Conservation (phyloP, 2,113 vertebrate genomes). For the Numenius arquata region DNA sequence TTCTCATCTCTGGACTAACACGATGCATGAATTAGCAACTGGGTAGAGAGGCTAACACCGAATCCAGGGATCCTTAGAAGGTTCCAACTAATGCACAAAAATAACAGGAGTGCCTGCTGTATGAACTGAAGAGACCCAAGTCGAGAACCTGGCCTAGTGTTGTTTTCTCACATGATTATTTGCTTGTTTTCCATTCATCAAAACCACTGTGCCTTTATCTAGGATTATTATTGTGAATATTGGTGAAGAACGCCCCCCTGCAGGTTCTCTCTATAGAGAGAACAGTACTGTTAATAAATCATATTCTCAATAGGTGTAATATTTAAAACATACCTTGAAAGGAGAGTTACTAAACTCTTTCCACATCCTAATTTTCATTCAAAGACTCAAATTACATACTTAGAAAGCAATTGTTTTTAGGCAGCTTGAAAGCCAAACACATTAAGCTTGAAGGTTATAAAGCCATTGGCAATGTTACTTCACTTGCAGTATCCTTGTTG, state of each 20-base stretch:
- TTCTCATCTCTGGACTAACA: background rate
- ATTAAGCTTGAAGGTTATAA: constrained; percentile 14
- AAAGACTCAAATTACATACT: background rate
- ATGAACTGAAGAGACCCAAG: background rate
- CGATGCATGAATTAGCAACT: background rate
- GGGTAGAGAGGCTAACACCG: background rate
- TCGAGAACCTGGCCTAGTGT: background rate
- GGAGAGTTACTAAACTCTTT: background rate
- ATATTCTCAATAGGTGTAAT: background rate
- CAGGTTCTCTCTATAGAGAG: background rate
- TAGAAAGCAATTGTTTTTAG: background rate
- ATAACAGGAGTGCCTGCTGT: accelerated
- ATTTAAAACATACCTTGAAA: background rate
- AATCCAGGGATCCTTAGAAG: background rate
- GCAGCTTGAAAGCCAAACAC: constrained; percentile 6
- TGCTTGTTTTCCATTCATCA: background rate
- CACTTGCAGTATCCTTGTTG: background rate
- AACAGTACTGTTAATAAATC: background rate
- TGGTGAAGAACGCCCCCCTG: background rate
- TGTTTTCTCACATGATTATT: background rate
- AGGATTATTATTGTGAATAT: background rate
- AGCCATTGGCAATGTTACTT: constrained; percentile 17
- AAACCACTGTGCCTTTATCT: background rate
- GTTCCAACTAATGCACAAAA: background rate
- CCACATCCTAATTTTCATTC: background rate